Evolutionary conservation across 2,113 vertebrate species (phyloP).

Genomic region (chimpanzee (Pan troglodytes)): NHGRI_mPanTro3-v2.1_pri NC_072419.2:45717001-45717500

Average conservation of each 20-base stretch:
- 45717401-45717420: neutral
- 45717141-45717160: too few species aligned
- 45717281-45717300: neutral
- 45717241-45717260: neutral
- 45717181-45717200: neutral
- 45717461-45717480: neutral
- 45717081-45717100: neutral
- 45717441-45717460: neutral
- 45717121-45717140: neutral
- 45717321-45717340: neutral
- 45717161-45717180: neutral
- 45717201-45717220: conserved; percentile 1
- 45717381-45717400: neutral
- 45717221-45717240: neutral
- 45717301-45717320: neutral
- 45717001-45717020: neutral
- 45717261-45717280: neutral
- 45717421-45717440: neutral
- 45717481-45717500: neutral
- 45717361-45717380: neutral
- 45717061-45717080: neutral
- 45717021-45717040: neutral
- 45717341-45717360: neutral
- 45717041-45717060: neutral
- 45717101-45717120: neutral